Evolutionary conservation across 2,888 invertebrate species (phyloP), one percentile per base, ranked within the genome.

Genomic region (Diplazon laetatorius): DNA sequence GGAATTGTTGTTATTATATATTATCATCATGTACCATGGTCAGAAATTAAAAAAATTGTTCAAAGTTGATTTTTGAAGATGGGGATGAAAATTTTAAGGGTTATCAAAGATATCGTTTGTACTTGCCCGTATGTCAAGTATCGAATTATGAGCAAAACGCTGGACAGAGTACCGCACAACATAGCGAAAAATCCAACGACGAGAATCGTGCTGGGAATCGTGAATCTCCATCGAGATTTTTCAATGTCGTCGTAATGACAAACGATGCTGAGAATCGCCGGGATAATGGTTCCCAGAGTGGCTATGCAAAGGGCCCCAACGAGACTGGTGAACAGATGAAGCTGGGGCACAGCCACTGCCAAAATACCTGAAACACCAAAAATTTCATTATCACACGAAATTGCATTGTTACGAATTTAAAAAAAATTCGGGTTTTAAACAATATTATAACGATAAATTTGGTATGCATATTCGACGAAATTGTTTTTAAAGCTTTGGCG

Each of bases 281-380:
- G 88, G 35, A 88, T 82, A 39, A 85, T 22, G 8, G 82, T 83
- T n/a, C 85, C 82, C 10, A 88, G 82, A 18, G 80, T 83, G 9
- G 86, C 82, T n/a, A 84, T 80, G 63, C 84, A 84, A 12, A 85
- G 37, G 16, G 82, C 77, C 18, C 85, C 86, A 20, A 86, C 84
- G 12, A 88, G 68, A 30, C 84, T 85, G 12, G 81, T 84, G 52
- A 86, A 85, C 8, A 85, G 65, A 62, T 86, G 83, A 4, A 87
- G 81, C 37, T 80, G 85, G 1, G 86, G 85, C 30, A 87, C 80
- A 20, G 83, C 82, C 3, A 81, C 82, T 8, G 84, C 86, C 48
- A 86, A 52, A 30, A 82, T 52, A 79, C 84, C 87, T 86, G 46
- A 57, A 77, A 62, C 77, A 76, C n/a, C n/a, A n/a, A 78, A 69